Conservation (phyloP, 2,797 vertebrate species). For the Stomatorhinus walkeri region DNA sequence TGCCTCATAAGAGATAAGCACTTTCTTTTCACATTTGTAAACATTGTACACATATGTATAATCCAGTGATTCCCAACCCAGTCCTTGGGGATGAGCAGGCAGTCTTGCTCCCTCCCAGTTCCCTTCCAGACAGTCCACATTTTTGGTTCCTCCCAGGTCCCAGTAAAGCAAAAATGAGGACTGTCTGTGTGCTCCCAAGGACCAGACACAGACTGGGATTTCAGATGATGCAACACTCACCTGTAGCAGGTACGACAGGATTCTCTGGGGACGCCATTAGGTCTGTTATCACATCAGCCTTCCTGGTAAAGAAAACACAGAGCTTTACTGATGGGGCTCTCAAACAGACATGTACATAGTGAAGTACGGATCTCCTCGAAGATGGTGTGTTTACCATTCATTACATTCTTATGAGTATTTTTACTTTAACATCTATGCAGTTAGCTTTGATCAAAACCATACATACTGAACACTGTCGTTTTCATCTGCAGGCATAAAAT, state of each 20-base stretch:
- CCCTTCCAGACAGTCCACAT: neutral
- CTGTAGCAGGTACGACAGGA: slow-evolving; percentile 29
- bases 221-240: slow-evolving; percentile 24
- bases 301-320: slow-evolving; percentile 32
- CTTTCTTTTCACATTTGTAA: neutral
- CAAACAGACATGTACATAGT: neutral
- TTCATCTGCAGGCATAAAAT: neutral
- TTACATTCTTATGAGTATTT: neutral
- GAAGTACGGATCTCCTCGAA: neutral
- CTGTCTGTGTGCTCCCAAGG: neutral
- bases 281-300: slow-evolving; percentile 37
- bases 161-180: neutral
- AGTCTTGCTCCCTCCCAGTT: neutral
- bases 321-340: neutral
- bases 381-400: neutral
- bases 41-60: neutral
- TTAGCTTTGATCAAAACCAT: neutral
- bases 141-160: neutral
- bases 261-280: slow-evolving; percentile 41
- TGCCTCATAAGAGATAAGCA: neutral
- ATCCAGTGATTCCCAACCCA: neutral
- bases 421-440: neutral
- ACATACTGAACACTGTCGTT: neutral
- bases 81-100: neutral
- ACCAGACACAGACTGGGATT: neutral